Conservation (phyloP, 2,113 vertebrate genomes). For the Prietella phreatophila region DNA sequence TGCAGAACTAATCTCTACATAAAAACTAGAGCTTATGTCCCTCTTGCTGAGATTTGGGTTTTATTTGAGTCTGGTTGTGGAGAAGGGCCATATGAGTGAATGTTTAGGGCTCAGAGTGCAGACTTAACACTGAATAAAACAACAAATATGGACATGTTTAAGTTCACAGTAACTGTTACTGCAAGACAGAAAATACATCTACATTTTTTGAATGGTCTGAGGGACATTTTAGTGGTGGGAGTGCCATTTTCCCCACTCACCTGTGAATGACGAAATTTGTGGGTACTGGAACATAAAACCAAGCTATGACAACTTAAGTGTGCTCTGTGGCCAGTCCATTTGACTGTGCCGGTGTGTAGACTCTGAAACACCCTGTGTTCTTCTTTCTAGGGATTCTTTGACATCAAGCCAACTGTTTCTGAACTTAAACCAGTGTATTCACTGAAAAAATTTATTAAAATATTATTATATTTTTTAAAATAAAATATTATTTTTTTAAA, state of each 20-base stretch:
- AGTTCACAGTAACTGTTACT: background rate
- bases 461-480: too few relatives aligned
- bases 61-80: too few relatives aligned
- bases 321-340: background rate
- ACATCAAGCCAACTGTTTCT: background rate
- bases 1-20: background rate
- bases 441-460: background rate
- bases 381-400: background rate
- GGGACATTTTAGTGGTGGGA: background rate
- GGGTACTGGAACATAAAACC: background rate
- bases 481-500: too few relatives aligned
- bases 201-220: background rate
- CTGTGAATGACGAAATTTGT: background rate
- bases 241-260: background rate
- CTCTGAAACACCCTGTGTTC: background rate
- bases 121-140: background rate
- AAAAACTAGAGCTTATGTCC: background rate
- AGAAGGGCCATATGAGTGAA: background rate
- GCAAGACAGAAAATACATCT: background rate
- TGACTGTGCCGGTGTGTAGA: background rate
- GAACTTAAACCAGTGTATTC: background rate
- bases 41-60: background rate
- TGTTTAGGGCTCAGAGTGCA: background rate
- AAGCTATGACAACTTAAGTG: background rate
- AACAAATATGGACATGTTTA: background rate